Base-by-base conservation (phyloP, 2,113 vertebrate genomes). In the Varanus komodoensis region DNA sequence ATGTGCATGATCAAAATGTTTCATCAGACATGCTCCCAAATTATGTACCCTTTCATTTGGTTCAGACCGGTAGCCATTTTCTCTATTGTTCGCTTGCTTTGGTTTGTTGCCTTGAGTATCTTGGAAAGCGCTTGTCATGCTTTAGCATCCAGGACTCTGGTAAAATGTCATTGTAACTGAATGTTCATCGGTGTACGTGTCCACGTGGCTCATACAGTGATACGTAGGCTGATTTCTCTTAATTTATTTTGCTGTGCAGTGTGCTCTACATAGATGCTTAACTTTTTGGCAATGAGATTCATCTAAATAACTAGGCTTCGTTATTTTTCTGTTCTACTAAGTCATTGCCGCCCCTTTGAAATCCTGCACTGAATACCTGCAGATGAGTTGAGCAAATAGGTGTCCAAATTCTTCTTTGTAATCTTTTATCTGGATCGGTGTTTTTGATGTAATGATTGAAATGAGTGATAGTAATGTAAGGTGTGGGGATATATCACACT, bases 61-160 rank as follows among this genome's bases (percentile, higher is more conserved):
- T 25, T 27, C 52, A 48, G 25, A 91, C 54, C 84, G 48, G 75
- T 86, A 89, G 93, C n/a, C 84, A 8, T 87, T 79, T 79, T 68
- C 69, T 23, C 0, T 54, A 1, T 54, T 3, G 2, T 11, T 61
- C 87, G 17, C 86, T 89, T 94, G 92, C 90, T 54, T 38, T 61
- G 7, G 23, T 74, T 73, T 81, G 4, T 88, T 74, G 21, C 21
- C 9, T 73, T 85, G 34, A 57, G 34, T 69, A 15, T 14, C 87
- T 87, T 11, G 8, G 81, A n/a, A 50, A 77, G 29, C 29, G 34
- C 38, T 69, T 82, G 80, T 44, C 29, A 29, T 44, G 27, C 88
- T 69, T 86, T 86, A 81, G 23, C 29, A 86, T 25, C 38, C 38
- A n/a, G 29, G 19, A 29, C 8, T 67, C 32, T 71, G n/a, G n/a